These are phyloP conservation scores for Platalea minor DNA, from an alignment of 2,797 vertebrate species.

Conservation along the genomic window DNA sequence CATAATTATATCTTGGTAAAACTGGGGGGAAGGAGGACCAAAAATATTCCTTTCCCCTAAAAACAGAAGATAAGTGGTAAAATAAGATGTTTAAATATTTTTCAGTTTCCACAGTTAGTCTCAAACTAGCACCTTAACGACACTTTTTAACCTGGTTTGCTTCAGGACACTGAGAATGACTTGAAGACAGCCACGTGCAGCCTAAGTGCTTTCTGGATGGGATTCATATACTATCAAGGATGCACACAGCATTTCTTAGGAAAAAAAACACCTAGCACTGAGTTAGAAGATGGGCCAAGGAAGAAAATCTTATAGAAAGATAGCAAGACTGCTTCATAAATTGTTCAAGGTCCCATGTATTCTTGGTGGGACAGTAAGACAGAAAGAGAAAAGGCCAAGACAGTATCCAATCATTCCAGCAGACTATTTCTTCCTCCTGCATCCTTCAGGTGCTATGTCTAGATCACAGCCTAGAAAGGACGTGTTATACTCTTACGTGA, in stretches of 20 bases:
- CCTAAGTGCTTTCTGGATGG: background rate
- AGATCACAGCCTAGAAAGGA: background rate
- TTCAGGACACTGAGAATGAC: background rate
- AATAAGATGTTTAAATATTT: background rate
- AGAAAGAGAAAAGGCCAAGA: background rate
- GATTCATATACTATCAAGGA: background rate
- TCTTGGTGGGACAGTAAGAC: background rate
- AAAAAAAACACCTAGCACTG: background rate
- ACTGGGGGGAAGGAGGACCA: background rate
- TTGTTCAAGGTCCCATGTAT: background rate
- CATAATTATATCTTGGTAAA: background rate
- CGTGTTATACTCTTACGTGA: background rate
- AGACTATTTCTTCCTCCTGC: background rate
- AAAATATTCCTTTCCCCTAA: background rate
- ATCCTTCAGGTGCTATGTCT: background rate
- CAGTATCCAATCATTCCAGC: background rate
- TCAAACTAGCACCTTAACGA: background rate
- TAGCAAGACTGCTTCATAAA: background rate
- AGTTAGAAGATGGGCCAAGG: background rate
- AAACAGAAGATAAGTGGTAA: background rate
- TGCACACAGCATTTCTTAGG: background rate
- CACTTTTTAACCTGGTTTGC: background rate
- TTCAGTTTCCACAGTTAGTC: background rate
- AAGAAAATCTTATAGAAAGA: background rate
- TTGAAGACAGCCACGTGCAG: background rate